These are phyloP conservation scores for Heliconius eleuchia DNA, from an alignment of 1,140 invertebrate genomes.

Conservation along the genomic window DNA sequence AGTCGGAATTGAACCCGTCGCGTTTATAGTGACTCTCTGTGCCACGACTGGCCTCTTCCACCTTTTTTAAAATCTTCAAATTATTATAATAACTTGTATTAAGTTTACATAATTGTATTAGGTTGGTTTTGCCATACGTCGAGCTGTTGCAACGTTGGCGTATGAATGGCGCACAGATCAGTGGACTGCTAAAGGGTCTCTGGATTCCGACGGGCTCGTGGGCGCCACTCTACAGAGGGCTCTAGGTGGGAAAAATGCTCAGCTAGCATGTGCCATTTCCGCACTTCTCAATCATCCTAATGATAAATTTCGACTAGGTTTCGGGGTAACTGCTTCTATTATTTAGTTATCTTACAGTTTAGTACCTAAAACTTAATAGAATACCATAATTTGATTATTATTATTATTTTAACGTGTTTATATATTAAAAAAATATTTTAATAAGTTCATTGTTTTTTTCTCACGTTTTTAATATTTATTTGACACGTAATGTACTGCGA, in stretches of 20 bases:
- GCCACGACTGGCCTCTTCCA: too few species aligned
- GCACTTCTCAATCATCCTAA: constrained; percentile 75
- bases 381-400: neutral
- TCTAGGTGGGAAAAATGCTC: constrained; percentile 61
- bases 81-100: neutral
- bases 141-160: constrained; percentile 65
- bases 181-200: constrained; percentile 66
- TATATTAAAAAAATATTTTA: constrained; percentile 4
- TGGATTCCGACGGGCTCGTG: constrained; percentile 70
- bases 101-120: constrained; percentile 27
- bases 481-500: neutral
- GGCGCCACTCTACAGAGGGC: constrained; percentile 65
- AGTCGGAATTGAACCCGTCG: too few species aligned
- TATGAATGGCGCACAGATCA: constrained; percentile 67
- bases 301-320: constrained; percentile 71
- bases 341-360: constrained; percentile 30
- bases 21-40: too few species aligned
- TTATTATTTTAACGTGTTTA: neutral
- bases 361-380: neutral
- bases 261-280: constrained; percentile 65
- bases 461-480: neutral
- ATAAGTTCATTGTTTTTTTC: neutral
- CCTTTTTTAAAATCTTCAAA: neutral
- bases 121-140: constrained; percentile 67
- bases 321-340: constrained; percentile 67